phyloP scores from a whole-genome alignment of 1,140 invertebrate species.

The Drosophila punjabiensis region DNA sequence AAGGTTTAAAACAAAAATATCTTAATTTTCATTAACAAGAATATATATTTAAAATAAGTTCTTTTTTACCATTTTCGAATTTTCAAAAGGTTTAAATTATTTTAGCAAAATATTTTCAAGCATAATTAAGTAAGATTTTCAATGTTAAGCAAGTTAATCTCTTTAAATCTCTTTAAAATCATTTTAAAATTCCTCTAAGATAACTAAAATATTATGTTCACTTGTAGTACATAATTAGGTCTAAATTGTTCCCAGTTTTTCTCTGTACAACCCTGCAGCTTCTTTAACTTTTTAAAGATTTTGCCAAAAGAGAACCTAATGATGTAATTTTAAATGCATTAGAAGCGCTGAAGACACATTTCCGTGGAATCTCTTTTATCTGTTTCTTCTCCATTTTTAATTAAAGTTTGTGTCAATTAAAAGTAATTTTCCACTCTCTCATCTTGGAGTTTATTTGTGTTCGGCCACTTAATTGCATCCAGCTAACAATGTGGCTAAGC shows the following conservation, averaged over 20 bases:
- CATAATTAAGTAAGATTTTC: too few species aligned
- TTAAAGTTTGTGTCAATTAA: slow-evolving; percentile 70
- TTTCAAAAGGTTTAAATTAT: background rate
- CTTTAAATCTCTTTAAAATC: too few species aligned
- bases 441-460: slow-evolving; percentile 14
- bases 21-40: background rate
- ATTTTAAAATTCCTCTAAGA: too few species aligned
- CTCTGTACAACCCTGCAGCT: too few species aligned
- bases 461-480: slow-evolving; percentile 52
- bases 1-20: background rate
- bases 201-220: background rate
- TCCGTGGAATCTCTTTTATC: slow-evolving; percentile 33
- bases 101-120: too few species aligned
- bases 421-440: slow-evolving; percentile 67
- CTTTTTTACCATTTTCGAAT: too few species aligned
- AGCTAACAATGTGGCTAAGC: slow-evolving; percentile 53
- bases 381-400: slow-evolving; percentile 50
- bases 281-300: slow-evolving; percentile 7
- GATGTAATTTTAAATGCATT: slow-evolving; percentile 56
- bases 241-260: too few species aligned
- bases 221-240: background rate
- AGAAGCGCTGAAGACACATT: slow-evolving; percentile 16
- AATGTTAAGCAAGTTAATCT: too few species aligned
- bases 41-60: background rate
- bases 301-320: slow-evolving; percentile 33